These are phyloP conservation scores for Herpailurus yagouaroundi DNA, from an alignment of 2,113 vertebrate species.

Conservation along the genomic window DNA sequence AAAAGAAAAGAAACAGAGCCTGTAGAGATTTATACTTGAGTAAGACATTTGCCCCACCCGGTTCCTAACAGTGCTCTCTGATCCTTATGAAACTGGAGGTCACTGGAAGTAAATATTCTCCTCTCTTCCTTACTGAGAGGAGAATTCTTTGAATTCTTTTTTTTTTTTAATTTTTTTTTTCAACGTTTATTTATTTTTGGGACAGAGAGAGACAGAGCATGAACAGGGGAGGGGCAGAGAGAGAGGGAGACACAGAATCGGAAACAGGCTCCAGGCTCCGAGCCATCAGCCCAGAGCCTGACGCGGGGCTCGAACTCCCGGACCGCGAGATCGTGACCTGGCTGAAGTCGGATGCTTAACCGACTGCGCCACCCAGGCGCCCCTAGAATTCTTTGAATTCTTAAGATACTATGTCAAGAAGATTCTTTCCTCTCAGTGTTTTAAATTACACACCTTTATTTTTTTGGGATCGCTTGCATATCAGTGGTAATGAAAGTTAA, in stretches of 20 bases:
- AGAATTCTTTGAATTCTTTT: constrained; percentile 30
- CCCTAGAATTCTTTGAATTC: constrained; percentile 25
- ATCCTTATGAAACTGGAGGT: neutral
- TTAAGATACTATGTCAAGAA: neutral
- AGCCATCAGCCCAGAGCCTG: too few relatives aligned
- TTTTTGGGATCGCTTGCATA: constrained; percentile 13
- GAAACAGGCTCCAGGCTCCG: too few relatives aligned
- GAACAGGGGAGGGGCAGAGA: too few relatives aligned
- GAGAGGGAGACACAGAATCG: too few relatives aligned
- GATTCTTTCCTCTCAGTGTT: neutral
- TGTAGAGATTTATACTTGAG: neutral
- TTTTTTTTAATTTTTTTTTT: too few relatives aligned
- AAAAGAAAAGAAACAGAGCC: neutral
- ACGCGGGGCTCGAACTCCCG: too few relatives aligned
- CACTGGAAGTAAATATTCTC: constrained; percentile 26
- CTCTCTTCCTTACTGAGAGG: constrained; percentile 15
- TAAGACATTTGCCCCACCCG: constrained; percentile 37
- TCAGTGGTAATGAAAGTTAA: constrained; percentile 3
- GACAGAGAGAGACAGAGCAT: too few relatives aligned
- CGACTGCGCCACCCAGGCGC: too few relatives aligned
- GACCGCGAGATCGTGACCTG: too few relatives aligned
- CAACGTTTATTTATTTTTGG: too few relatives aligned
- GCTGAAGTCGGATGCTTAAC: too few relatives aligned
- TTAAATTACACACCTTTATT: constrained; percentile 18
- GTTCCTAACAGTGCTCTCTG: constrained; percentile 14